Percentiles rank a stretch among this genome's conserved stretches.
Evolutionary conservation across 2,888 invertebrate genomes (phyloP).

Genomic region (Pilophorus perplexus): DNA sequence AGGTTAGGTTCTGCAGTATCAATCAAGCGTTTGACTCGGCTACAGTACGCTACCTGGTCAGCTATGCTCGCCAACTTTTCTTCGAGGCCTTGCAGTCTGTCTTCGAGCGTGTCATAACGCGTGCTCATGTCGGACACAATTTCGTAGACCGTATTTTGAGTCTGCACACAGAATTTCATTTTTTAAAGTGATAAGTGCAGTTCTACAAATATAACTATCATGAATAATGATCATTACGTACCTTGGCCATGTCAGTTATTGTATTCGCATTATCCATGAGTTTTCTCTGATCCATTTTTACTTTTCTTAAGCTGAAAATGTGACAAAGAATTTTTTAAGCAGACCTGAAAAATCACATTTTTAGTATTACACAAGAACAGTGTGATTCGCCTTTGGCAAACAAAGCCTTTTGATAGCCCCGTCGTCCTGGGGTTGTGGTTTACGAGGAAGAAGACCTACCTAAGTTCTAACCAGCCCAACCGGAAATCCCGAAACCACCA

Average conservation of each 20-base stretch:
- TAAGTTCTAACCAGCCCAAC: too few species aligned
- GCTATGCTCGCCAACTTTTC: slow-evolving; percentile 84
- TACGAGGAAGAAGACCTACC: too few species aligned
- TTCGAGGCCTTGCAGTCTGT: slow-evolving; percentile 88
- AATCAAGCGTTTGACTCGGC: too few species aligned
- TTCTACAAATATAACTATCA: neutral
- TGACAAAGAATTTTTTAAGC: neutral
- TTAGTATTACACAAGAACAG: too few species aligned
- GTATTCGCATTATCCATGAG: slow-evolving; percentile 99
- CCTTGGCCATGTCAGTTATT: slow-evolving; percentile 99
- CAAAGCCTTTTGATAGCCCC: too few species aligned
- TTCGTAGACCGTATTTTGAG: slow-evolving; percentile 96
- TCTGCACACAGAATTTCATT: slow-evolving; percentile 63
- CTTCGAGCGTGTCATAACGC: slow-evolving; percentile 89
- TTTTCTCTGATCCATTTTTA: slow-evolving; percentile 99
- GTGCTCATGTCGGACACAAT: slow-evolving; percentile 96
- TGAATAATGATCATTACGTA: slow-evolving; percentile 52
- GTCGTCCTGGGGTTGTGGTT: too few species aligned
- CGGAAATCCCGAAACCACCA: too few species aligned
- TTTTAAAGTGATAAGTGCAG: neutral
- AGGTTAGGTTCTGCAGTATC: too few species aligned
- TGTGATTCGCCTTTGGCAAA: too few species aligned
- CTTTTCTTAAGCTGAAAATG: slow-evolving; percentile 82
- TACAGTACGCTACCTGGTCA: slow-evolving; percentile 61
- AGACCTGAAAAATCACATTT: too few species aligned